A percentile compares a stretch with the other conserved stretches of the same genome.
These are phyloP conservation scores for Auanema sp. DNA, from an alignment of 2,888 invertebrate species.

Conservation along the genomic window DNA sequence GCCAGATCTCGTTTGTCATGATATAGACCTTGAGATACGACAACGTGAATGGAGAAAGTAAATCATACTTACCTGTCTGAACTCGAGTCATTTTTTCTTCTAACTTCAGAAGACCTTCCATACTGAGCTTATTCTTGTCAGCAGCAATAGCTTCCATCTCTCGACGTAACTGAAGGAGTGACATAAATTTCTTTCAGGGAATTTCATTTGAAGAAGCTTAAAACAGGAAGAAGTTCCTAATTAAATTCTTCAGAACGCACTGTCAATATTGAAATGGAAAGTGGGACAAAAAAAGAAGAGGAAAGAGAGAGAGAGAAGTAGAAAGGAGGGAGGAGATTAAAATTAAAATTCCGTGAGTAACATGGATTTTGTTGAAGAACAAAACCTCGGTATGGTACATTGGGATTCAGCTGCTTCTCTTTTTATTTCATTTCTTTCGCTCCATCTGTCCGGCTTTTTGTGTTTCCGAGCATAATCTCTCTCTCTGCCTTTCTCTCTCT, in stretches of 20 bases:
- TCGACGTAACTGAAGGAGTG: slow-evolving; percentile 50
- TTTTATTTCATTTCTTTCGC: too few relatives aligned
- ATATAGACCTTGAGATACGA: slow-evolving; percentile 27
- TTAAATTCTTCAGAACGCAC: slow-evolving; percentile 3
- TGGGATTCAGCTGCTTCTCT: too few relatives aligned
- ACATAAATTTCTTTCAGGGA: neutral
- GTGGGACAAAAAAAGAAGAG: too few relatives aligned
- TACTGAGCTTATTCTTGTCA: slow-evolving; percentile 62
- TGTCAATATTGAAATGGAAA: neutral
- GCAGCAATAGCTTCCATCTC: slow-evolving; percentile 63
- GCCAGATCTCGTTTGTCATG: slow-evolving; percentile 38
- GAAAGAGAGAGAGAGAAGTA: too few relatives aligned
- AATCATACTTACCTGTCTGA: slow-evolving; percentile 44
- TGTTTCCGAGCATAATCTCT: too few relatives aligned
- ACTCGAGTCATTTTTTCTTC: slow-evolving; percentile 62
- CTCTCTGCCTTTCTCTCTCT: too few relatives aligned
- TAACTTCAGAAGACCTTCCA: slow-evolving; percentile 62
- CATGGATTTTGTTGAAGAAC: too few relatives aligned
- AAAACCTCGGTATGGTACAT: too few relatives aligned
- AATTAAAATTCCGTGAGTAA: too few relatives aligned
- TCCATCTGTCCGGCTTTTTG: too few relatives aligned
- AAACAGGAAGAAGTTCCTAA: neutral
- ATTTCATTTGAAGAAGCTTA: neutral
- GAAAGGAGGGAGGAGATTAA: too few relatives aligned
- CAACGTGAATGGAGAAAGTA: neutral